A percentile compares a stretch with the other conserved stretches of the same genome.
phyloP scores from a whole-genome alignment of 2,888 invertebrate genomes.

The Lasioglossum oenotherae region DNA sequence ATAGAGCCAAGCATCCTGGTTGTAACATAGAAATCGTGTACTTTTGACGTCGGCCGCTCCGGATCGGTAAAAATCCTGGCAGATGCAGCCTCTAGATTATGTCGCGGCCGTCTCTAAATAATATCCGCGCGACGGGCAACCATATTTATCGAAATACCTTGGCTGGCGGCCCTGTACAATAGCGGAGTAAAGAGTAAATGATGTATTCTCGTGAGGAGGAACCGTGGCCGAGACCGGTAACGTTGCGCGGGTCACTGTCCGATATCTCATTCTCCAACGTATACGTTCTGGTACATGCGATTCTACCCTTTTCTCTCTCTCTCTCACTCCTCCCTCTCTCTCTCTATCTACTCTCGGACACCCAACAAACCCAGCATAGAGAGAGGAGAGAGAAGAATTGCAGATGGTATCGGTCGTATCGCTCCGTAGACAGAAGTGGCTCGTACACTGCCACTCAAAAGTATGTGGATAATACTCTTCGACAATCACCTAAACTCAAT shows the following conservation, averaged over 20 bases:
- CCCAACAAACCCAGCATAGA: slow-evolving; percentile 6
- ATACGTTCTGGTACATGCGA: slow-evolving; percentile 61
- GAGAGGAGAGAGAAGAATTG: slow-evolving; percentile 53
- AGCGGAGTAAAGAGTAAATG: slow-evolving; percentile 62
- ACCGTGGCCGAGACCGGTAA: slow-evolving; percentile 55
- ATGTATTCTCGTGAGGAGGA: slow-evolving; percentile 59
- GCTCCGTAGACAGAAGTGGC: slow-evolving; percentile 62
- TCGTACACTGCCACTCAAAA: slow-evolving; percentile 14
- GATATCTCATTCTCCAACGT: slow-evolving; percentile 70
- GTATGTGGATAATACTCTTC: background rate
- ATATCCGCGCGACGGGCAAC: slow-evolving; percentile 46
- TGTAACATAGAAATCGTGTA: slow-evolving; percentile 7
- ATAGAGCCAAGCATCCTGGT: background rate
- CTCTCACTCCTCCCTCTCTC: too few relatives aligned
- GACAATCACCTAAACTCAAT: background rate
- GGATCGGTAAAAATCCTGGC: background rate
- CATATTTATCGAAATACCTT: slow-evolving; percentile 61
- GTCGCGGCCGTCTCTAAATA: slow-evolving; percentile 42
- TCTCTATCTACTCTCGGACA: background rate
- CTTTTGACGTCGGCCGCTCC: background rate
- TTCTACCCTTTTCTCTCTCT: slow-evolving; percentile 31
- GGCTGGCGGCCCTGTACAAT: slow-evolving; percentile 54
- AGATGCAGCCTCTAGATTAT: slow-evolving; percentile 42
- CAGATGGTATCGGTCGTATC: slow-evolving; percentile 67
- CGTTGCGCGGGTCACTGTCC: slow-evolving; percentile 72